Conservation (phyloP, 1,140 invertebrate genomes). For the Melanaphis sacchari region DNA sequence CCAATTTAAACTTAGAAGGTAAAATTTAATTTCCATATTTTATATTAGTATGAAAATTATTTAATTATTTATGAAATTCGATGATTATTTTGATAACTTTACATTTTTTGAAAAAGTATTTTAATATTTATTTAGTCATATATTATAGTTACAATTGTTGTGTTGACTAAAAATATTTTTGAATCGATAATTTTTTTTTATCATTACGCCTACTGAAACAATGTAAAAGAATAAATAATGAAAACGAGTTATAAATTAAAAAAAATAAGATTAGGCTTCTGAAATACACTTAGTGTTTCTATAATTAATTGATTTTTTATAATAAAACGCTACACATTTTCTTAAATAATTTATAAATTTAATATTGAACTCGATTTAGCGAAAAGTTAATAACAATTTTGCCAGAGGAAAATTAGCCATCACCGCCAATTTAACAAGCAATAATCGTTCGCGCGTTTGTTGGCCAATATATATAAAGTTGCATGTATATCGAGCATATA, state of each 20-base stretch:
- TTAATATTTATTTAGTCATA: neutral
- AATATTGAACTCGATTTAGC: slow-evolving; percentile 22
- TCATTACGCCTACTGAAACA: neutral
- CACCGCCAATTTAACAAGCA: slow-evolving; percentile 23
- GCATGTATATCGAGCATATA: neutral
- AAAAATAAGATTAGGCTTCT: neutral
- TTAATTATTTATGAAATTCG: neutral
- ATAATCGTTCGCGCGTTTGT: slow-evolving; percentile 41
- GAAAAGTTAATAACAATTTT: slow-evolving; percentile 49
- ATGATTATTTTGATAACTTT: neutral
- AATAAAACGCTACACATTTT: neutral
- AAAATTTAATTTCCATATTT: neutral
- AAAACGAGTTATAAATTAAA: neutral
- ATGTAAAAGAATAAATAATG: neutral
- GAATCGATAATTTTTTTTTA: neutral
- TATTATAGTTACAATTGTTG: neutral
- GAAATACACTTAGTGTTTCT: neutral
- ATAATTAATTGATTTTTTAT: neutral
- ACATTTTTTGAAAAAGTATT: neutral
- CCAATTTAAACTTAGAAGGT: neutral
- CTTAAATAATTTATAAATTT: slow-evolving; percentile 17
- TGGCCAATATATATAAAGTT: neutral
- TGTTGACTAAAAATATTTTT: neutral
- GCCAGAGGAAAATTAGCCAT: slow-evolving; percentile 54
- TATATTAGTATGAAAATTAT: neutral